Base-by-base conservation (phyloP, 1,140 invertebrate species). In the Penaeus indicus region DNA sequence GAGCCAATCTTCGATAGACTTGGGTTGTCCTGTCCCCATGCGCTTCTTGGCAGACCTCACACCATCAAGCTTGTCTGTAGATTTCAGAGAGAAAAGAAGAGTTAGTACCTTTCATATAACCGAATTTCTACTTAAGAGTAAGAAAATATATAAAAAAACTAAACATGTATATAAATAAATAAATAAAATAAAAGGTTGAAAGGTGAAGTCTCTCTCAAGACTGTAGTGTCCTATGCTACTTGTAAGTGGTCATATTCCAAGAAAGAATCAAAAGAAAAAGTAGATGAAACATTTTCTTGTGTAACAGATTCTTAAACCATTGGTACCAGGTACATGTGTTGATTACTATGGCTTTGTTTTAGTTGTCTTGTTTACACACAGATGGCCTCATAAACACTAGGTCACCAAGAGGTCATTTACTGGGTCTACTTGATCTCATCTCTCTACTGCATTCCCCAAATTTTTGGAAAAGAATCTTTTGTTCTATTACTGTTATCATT, bases 1-100 rank as follows among this genome's bases (percentile, higher is more conserved):
- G 82, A 99, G 94, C 94, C 97, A 99, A 92, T 98, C 97, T 93
- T 98, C 97, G 95, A 98, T 97, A 88, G 96, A 96, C 90, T 94
- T 93, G 4, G 93, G 93, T 80, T 90, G 63, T 54, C 79, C 86
- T n/a, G 83, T 92, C 54, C 92, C 92, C 62, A 94, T 92, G 90
- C 94, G 93, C 90, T 93, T 94, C 91, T 94, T 95, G 0, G 93
- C 93, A 32, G 90, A 89, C 25, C 91, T 90, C 61, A 96, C 92
- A 78, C 97, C 97, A 94, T 99, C 97, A 92, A 99, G 94, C 90
- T 96, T 96, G 92, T 97, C 97, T 98, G 93, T 16, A 95, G 95
- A 91, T 89, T 89, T 90, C 85, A 89, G 89, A 63, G 82, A 85
- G 91, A 72, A 89, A 54, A 67, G 21, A n/a, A 19, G 38, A 42